Evolutionary conservation across 2,888 invertebrate species (phyloP), one percentile per base, ranked within the genome.

Genomic region (Pomacea canaliculata): DNA sequence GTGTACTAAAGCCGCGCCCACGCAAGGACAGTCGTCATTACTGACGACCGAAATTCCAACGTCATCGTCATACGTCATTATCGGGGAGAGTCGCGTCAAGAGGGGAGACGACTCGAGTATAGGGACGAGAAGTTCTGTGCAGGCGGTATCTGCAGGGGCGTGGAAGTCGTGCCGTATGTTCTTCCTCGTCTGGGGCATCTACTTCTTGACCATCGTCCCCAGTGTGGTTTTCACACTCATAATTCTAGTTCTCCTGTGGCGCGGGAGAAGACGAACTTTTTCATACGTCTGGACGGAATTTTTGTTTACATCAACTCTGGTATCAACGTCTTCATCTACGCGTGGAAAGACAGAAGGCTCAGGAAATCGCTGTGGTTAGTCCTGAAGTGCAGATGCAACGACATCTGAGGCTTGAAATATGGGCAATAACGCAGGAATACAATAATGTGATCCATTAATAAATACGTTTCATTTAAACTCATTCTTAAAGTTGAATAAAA

Each of bases 181-280:
- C 63, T 63, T 63, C 19, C 19, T 63, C 16, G 63, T 63, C 18
- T 63, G 63, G 63, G 63, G 63, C 63, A 19, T 63, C 63, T 63
- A 63, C 63, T 63, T 63, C 8, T 19, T 63, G 63, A 63, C 63
- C 23, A n/a, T 63, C n/a, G 19, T 27, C 19, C 63, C 63, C 63
- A 63, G n/a, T 12, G 27, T 63, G 23, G 63, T 27, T 12, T 63
- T 27, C 19, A 19, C 23, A 1, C 16, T 63, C 27, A 27, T 63
- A 7, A 10, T 63, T 3, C n/a, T 27, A 23, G 18, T 19, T 27
- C n/a, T 19, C 27, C 63, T 27, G 63, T 63, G 2, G 9, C 63
- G 10, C 63, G 27, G 63, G 63, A 63, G 19, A 1, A 27, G 12
- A 63, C 27, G 7, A 27, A 63, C 63, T 63, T 63, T 63, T 12